phyloP scores from a whole-genome alignment of 2,797 vertebrate genomes.

The Rhinogobio ventralis region DNA sequence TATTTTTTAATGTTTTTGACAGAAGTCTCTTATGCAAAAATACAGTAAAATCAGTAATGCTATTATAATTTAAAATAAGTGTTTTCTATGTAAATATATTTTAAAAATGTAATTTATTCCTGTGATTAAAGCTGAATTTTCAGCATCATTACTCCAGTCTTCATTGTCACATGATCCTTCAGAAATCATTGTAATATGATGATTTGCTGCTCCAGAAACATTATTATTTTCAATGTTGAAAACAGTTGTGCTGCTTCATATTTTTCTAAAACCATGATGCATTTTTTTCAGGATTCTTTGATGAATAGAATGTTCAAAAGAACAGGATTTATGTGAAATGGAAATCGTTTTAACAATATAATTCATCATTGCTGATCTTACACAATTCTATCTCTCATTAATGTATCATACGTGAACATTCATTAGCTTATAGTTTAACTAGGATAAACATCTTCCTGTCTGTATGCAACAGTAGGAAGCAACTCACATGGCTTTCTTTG shows the following conservation, averaged over 20 bases:
- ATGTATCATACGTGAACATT: background rate
- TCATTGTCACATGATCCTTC: background rate
- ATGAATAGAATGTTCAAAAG: background rate
- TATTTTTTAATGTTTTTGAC: no score
- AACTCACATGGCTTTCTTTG: slow-evolving; percentile 86
- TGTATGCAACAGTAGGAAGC: background rate
- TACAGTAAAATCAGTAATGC: background rate
- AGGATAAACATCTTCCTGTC: background rate
- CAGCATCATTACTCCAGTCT: background rate
- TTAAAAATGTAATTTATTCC: background rate
- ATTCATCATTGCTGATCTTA: background rate
- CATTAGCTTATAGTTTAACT: background rate
- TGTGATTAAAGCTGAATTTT: background rate
- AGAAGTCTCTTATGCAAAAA: no score
- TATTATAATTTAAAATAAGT: background rate
- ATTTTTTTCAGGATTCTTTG: background rate
- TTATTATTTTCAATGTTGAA: background rate
- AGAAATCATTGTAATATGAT: background rate
- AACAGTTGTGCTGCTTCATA: background rate
- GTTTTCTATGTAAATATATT: background rate
- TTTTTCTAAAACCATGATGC: background rate
- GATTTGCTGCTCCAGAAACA: background rate
- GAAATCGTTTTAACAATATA: background rate
- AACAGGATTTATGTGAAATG: background rate
- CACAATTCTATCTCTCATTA: background rate